These are phyloP conservation scores for Heteractis magnifica DNA, from an alignment of 92 coral and sea anemone genomes.

Conservation along the genomic window DNA sequence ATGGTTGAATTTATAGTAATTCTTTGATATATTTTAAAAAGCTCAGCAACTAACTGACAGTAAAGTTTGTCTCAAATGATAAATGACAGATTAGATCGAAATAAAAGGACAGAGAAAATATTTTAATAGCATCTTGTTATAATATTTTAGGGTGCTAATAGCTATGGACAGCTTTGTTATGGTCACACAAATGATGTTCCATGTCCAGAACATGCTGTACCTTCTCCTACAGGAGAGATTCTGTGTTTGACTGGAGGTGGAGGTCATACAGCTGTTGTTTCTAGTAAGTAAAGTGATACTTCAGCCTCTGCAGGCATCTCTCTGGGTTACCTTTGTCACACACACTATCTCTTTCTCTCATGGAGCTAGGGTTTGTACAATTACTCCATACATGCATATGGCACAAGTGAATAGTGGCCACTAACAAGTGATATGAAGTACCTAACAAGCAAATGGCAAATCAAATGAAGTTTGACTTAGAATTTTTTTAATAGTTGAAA, in stretches of 20 bases:
- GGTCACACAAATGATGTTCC: conserved; percentile 62
- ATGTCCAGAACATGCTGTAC: conserved; percentile 34
- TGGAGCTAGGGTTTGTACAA: too few species aligned
- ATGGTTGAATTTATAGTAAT: too few species aligned
- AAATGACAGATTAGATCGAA: background rate
- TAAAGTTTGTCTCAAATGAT: background rate
- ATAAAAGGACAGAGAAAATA: background rate
- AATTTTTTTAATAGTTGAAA: too few species aligned
- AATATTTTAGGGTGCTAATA: conserved; percentile 70
- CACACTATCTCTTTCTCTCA: background rate
- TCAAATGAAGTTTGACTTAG: too few species aligned
- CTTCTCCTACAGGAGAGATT: conserved; percentile 10
- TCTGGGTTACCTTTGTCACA: too few species aligned
- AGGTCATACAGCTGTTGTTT: conserved; percentile 74
- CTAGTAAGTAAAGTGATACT: conserved; percentile 38
- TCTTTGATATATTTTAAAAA: too few species aligned
- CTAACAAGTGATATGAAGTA: too few species aligned
- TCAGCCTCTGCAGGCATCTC: background rate
- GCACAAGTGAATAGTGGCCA: too few species aligned
- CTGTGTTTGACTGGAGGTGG: conserved; percentile 66
- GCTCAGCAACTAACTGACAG: too few species aligned
- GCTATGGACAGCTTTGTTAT: conserved; percentile 73
- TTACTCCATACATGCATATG: too few species aligned
- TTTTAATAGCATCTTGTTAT: background rate
- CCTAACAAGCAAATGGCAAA: too few species aligned